Evolutionary conservation across 1,140 invertebrate species (phyloP).

Genomic region (Mactra quadrangularis): DNA sequence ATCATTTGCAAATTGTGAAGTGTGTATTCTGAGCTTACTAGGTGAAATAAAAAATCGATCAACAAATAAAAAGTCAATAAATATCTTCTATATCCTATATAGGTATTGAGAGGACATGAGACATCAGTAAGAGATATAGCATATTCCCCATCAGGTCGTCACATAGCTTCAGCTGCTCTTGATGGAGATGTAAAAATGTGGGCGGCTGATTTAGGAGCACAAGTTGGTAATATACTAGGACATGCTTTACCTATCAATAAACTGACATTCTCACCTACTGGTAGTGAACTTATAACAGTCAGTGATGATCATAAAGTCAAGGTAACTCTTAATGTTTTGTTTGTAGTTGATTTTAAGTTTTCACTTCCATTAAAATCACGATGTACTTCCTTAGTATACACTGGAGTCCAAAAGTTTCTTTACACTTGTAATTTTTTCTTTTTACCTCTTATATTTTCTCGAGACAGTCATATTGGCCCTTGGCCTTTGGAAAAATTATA

Average conservation of each 20-base stretch:
- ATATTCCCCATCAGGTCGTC: conserved; percentile 80
- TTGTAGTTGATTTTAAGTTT: background rate
- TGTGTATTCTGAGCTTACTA: too few relatives aligned
- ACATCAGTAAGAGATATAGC: conserved; percentile 81
- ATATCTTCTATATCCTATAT: too few relatives aligned
- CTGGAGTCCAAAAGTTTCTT: too few relatives aligned
- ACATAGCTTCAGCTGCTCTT: conserved; percentile 82
- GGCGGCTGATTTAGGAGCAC: conserved; percentile 79
- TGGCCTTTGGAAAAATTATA: too few relatives aligned
- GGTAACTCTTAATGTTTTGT: too few relatives aligned
- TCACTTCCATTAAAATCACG: background rate
- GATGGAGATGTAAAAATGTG: conserved; percentile 83
- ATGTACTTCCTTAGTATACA: too few relatives aligned
- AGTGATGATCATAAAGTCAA: conserved; percentile 82
- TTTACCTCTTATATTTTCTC: too few relatives aligned
- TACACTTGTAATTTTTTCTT: too few relatives aligned
- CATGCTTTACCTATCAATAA: conserved; percentile 80
- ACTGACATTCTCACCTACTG: conserved; percentile 77
- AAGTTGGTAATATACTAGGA: conserved; percentile 78
- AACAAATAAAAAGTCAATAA: too few relatives aligned
- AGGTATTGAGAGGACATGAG: conserved; percentile 81
- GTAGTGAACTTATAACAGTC: conserved; percentile 80
- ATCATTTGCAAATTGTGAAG: too few relatives aligned
- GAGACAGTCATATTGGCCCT: too few relatives aligned
- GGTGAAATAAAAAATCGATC: too few relatives aligned